Base-by-base conservation (phyloP, 2,797 vertebrate species). In the Synaphobranchus kaupii region DNA sequence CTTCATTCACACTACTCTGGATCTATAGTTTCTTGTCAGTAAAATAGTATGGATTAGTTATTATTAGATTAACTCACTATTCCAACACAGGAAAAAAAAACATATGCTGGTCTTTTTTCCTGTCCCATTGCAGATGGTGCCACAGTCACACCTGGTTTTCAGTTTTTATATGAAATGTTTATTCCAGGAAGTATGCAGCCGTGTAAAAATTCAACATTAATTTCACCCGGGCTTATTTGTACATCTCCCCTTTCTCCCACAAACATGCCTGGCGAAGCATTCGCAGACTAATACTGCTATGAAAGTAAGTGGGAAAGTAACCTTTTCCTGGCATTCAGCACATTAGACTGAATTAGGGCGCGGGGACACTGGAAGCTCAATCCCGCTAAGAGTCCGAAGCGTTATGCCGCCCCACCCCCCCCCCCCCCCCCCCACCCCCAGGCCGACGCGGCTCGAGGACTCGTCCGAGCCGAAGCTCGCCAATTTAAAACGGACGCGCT, bases 221-320 rank as follows among this genome's bases (percentile, higher is more conserved):
- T 84, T 87, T 84, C 81, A 87, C 12, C 85, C 47, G 84, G 87
- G 86, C 66, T 87, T 84, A 84, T 87, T 88, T 90, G 87, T 89
- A 83, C 90, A 89, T 90, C 86, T 89, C 87, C 89, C 89, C 85
- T 7, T n/a, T 66, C 88, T 87, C 90, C 89, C 86, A 85, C 86
- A 85, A 89, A 83, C 86, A 91, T 90, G 91, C 89, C 88, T 90
- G 90, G 86, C 88, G 89, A 91, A 88, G 88, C 90, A 90, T 88
- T 54, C 20, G 78, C 88, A 31, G 84, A 89, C 88, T 89, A 86
- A 90, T 87, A 87, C 87, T 84, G 85, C 78, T 90, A 89, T 90
- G 89, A 85, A 85, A 86, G 87, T 89, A 91, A 91, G 78, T 90
- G 89, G 89, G 89, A 85, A 85, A 86, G 87, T 89, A 91, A 91